Evolutionary conservation across 2,113 vertebrate species (phyloP).

Genomic region (Casuarius casuarius): DNA sequence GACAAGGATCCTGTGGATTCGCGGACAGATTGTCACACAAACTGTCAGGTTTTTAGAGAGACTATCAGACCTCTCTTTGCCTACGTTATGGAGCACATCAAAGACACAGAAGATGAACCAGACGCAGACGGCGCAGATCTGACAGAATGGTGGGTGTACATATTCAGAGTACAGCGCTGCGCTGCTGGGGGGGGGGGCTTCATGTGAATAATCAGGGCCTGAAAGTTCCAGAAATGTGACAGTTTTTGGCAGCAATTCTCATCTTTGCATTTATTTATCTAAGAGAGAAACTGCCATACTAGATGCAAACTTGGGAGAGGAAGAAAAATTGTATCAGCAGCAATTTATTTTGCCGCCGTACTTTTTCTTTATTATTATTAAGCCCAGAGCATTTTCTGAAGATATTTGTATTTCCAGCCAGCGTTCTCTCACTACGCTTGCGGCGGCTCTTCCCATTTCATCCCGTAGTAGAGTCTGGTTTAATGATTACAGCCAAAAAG

Average conservation of each 20-base stretch:
- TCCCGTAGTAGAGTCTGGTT: constrained; percentile 33
- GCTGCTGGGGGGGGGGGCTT: constrained; percentile 11
- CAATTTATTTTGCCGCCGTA: constrained; percentile 45
- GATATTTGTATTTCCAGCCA: constrained; percentile 55
- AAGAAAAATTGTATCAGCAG: constrained; percentile 62
- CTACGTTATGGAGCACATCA: constrained; percentile 49
- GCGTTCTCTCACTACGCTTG: background rate
- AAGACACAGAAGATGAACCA: constrained; percentile 68
- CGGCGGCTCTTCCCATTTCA: background rate
- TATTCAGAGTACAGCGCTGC: constrained; percentile 46
- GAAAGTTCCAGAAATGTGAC: constrained; percentile 74
- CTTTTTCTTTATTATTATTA: constrained; percentile 56
- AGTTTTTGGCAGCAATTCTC: constrained; percentile 64
- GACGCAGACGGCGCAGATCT: constrained; percentile 70
- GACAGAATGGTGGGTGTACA: constrained; percentile 70
- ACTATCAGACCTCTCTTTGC: constrained; percentile 76
- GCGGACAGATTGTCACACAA: constrained; percentile 78
- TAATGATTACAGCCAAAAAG: constrained; percentile 47
- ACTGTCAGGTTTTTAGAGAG: constrained; percentile 80
- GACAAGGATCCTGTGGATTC: constrained; percentile 64
- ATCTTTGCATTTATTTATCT: constrained; percentile 68
- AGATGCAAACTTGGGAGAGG: constrained; percentile 53
- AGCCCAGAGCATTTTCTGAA: constrained; percentile 56
- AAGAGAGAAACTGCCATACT: constrained; percentile 60
- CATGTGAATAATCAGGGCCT: constrained; percentile 69